A percentile compares a stretch with the other conserved stretches of the same genome.
phyloP scores from a whole-genome alignment of 2,888 invertebrate genomes.

The Nowickia ferox region DNA sequence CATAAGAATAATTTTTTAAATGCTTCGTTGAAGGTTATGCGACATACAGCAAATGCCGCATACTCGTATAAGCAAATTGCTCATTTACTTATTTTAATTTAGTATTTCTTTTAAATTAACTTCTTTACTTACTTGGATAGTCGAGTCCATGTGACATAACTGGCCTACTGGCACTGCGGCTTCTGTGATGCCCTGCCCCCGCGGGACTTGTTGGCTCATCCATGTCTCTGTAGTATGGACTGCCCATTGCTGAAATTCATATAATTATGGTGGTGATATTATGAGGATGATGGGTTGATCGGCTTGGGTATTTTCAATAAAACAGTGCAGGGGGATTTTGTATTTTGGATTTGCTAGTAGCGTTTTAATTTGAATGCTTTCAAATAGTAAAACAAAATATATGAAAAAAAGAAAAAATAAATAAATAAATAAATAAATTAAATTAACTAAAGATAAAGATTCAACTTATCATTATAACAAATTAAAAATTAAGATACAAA shows the following conservation, averaged over 20 bases:
- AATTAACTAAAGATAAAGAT: neutral
- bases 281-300: conserved; percentile 80
- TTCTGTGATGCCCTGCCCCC: conserved; percentile 92
- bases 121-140: conserved; percentile 84
- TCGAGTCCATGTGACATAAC: conserved; percentile 85
- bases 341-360: conserved; percentile 77
- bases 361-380: conserved; percentile 77
- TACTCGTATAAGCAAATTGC: neutral
- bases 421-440: neutral
- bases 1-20: neutral
- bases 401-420: conserved; percentile 36
- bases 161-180: conserved; percentile 91
- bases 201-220: conserved; percentile 94
- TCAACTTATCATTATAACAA: neutral
- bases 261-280: conserved; percentile 84
- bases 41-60: neutral
- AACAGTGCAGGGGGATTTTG: conserved; percentile 77
- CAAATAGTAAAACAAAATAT: conserved; percentile 70
- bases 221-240: conserved; percentile 90
- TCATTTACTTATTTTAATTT: conserved; percentile 11
- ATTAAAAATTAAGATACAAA: neutral
- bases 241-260: conserved; percentile 84
- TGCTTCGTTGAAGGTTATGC: neutral
- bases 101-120: neutral
- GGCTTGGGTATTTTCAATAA: conserved; percentile 71